Evolutionary conservation across 2,797 vertebrate species (phyloP), one percentile per base, ranked within the genome.

Genomic region (Xerus rutilus): DNA sequence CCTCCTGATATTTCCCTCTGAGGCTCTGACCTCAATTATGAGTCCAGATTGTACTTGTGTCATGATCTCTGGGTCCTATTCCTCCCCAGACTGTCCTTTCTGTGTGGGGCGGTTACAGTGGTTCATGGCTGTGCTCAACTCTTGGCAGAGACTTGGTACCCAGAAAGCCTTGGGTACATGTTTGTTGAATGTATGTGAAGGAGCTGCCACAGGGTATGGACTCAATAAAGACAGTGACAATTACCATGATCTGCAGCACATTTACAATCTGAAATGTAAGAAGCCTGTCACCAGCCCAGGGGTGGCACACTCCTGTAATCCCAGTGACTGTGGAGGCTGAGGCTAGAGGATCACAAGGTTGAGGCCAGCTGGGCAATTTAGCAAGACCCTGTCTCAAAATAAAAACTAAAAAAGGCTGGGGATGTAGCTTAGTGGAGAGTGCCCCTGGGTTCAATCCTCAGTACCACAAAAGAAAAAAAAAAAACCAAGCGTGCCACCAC

Each of bases 41-140:
- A 62, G 59, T 25, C 23, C 59, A 25, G 23, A 62, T 9, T 49
- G 32, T 35, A 10, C 76, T 49, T 59, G 10, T 35, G 39, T 23
- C 8, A 2, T 9, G 47, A 39, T 7, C 49, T 39, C 57, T n/a
- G 0, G 39, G 39, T 20, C 10, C 15, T 57, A 6, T 57, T 47
- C 39, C n/a, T 39, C 15, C 1, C 54, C 18, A 11, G 45, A 18
- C 39, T 86, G 62, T 64, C 14, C 20, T 2, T 32, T 92, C 13
- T 13, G 0, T 14, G 13, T 2, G 7, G 21, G 18, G 39, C 2
- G 0, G 32, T 45, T 28, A 28, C 0, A 25, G 21, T 25, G 21
- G 59, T 23, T 23, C 59, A 62, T 25, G 3, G 45, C 65, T n/a
- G 25, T 25, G 32, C 30, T 35, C 64, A 62, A 49, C 49, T 25